Evolutionary conservation across 2,888 invertebrate species (phyloP), one percentile per base, ranked within the genome.

Genomic region (Tribolium freemani): DNA sequence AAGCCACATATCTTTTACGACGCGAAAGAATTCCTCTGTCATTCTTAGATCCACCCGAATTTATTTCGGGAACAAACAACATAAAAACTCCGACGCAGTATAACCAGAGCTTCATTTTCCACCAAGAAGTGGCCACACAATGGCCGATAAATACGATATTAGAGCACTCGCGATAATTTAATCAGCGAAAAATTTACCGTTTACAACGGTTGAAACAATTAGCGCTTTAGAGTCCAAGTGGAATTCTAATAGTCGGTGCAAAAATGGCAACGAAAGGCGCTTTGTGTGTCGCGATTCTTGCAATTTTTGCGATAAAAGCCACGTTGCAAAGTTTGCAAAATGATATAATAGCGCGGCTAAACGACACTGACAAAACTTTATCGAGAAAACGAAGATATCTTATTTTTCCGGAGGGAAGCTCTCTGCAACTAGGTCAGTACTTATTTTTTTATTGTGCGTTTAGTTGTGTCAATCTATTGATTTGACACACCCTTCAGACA

Each of bases 1-100:
- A 93, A 21, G 91, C 91, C 8, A 92, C 88, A 80, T 91, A 92
- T 79, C 93, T 87, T 78, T 89, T 90, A 73, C 86, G 88, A 72
- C 92, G 88, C 0, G 90, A 89, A 75, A 91, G 86, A 76, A 87
- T 79, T 73, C 83, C 87, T 54, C 69, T 69, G 69, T 73, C 75
- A 71, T 51, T 69, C 10, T 13, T 54, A 56, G 60, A 50, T 57
- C 71, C 66, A 58, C 21, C 69, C 48, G 71, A 56, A 73, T 58
- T 57, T 56, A 72, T 70, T 68, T 67, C 66, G 13, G 50, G 54
- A 68, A 73, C 73, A 69, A 73, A 61, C 60, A 72, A 72, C 58
- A 72, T 56, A 64, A 75, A 75, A 76, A 71, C 44, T 67, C 74
- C 67, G 8, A 72, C 11, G 46, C 63, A 16, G 44, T 63, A 58